phyloP scores from a whole-genome alignment of 2,113 vertebrate genomes.

The Mastomys coucha region DNA sequence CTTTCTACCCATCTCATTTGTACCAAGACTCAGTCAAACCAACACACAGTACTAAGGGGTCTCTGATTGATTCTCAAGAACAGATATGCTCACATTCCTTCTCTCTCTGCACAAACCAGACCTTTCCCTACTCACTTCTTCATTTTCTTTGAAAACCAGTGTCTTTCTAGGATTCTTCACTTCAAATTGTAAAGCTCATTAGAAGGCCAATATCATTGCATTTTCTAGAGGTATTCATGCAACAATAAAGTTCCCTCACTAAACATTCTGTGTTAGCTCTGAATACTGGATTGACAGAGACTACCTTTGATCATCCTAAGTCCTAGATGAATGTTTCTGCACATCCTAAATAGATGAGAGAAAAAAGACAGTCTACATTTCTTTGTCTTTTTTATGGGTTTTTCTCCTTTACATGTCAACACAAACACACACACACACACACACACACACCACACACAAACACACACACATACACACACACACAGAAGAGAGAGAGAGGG shows the following conservation, averaged over 20 bases:
- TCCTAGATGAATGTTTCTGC: not conserved
- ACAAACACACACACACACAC: too few relatives aligned
- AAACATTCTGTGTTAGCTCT: not conserved
- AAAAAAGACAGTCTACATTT: not conserved
- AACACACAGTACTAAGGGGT: fast-evolving
- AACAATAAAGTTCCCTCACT: not conserved
- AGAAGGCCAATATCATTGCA: not conserved
- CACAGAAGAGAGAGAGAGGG: not conserved
- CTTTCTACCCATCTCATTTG: not conserved
- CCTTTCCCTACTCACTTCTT: not conserved
- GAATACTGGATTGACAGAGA: too few relatives aligned
- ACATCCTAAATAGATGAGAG: not conserved
- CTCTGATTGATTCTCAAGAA: not conserved
- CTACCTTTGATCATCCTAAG: not conserved
- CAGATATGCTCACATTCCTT: fast-evolving
- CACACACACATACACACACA: not conserved
- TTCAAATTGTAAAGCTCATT: not conserved
- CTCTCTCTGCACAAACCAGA: not conserved
- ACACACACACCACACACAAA: not conserved
- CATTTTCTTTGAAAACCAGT: not conserved
- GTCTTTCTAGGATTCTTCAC: not conserved
- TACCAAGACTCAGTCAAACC: not conserved
- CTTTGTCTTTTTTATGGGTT: not conserved
- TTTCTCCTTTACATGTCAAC: not conserved
- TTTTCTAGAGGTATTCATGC: not conserved